Evolutionary conservation across 2,113 vertebrate species (phyloP).

Genomic region (Oncorhynchus keta): DNA sequence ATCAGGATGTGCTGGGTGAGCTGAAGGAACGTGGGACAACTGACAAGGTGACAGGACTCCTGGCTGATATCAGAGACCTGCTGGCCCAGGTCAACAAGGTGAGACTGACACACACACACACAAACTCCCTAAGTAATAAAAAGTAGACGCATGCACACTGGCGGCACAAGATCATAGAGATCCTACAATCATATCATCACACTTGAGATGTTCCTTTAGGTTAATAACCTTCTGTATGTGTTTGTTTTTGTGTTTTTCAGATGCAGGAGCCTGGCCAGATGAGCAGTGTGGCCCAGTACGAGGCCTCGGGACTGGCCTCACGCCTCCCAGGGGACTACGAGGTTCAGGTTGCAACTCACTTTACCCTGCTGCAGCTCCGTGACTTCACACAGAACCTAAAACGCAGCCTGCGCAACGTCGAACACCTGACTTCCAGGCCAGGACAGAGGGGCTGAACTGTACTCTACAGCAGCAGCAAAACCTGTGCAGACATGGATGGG

Average conservation of each 20-base stretch:
- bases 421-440: background rate
- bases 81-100: background rate
- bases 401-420: constrained; percentile 62
- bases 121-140: too few species aligned
- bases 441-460: too few species aligned
- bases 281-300: background rate
- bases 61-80: background rate
- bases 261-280: constrained; percentile 43
- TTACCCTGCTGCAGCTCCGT: constrained; percentile 61
- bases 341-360: constrained; percentile 56
- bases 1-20: constrained; percentile 52
- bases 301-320: constrained; percentile 20
- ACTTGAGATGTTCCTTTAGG: too few species aligned
- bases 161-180: background rate
- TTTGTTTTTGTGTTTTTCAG: constrained; percentile 37
- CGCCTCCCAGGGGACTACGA: constrained; percentile 49
- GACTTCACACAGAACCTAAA: constrained; percentile 62
- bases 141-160: background rate
- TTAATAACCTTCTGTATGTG: background rate
- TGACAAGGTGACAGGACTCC: constrained; percentile 1
- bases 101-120: background rate
- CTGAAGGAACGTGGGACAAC: constrained; percentile 3
- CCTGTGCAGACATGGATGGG: too few species aligned
- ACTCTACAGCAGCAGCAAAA: too few species aligned
- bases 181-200: background rate